Base-by-base conservation (phyloP, 1,140 invertebrate genomes). In the Andrena cerasifolii region DNA sequence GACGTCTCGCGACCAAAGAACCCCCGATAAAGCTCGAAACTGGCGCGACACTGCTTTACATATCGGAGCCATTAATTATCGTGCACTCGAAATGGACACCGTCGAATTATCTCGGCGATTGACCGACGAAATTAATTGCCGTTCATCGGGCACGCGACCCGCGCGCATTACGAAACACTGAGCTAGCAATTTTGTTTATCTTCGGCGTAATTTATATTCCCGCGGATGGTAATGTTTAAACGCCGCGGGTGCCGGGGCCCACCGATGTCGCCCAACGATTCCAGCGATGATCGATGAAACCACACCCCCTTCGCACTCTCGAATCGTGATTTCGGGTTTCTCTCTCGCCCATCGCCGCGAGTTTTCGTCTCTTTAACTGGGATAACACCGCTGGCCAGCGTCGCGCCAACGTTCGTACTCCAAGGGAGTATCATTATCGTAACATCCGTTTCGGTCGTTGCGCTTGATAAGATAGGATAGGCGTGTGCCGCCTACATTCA, bases 381-480 rank as follows among this genome's bases (percentile, higher is more conserved):
- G 18, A 16, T 33, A n/a, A 3, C 21, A 14, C 8, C 61, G 18
- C 21, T 49, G 49, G 21, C 31, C 8, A 16, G 1, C 8, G 7
- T 3, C 36, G 31, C 21, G 43, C 16, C 33, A 40, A 47, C 5
- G 40, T n/a, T n/a, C 65, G 53, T 54, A 79, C 33, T 65, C 59
- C 47, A 49, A 21, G 65, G 36, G 36, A 61, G 45, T 76, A 70
- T 75, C 81, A 86, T 88, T 89, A 88, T 89, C 88, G 79, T 67
- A 86, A 89, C 87, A 88, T 89, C 88, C 88, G 88, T 87, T 56
- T 84, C 77, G 82, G 67, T 87, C 67, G 83, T 74, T 82, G 83
- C 83, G 71, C 74, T 80, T 86, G 87, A 86, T 87, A 88, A 87
- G 80, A 86, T 75, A 76, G 80, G 74, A 85, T 79, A 82, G 80